Percentiles rank a stretch among this genome's conserved stretches.
These are phyloP conservation scores for Manduca sexta DNA, from an alignment of 1,140 invertebrate species.

Conservation along the genomic window DNA sequence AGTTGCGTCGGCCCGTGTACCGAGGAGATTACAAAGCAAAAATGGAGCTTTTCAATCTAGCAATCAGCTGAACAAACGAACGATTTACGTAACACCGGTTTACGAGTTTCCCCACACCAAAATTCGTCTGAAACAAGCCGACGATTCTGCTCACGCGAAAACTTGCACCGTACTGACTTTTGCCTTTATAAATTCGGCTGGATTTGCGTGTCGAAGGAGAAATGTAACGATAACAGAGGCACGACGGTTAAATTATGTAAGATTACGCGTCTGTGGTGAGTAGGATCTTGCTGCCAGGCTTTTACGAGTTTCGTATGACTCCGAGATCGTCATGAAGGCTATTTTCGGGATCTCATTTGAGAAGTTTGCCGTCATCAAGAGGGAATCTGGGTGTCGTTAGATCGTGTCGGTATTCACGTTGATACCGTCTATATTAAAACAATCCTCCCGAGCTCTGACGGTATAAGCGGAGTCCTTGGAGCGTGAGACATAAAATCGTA, in stretches of 20 bases:
- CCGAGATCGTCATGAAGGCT: slow-evolving; percentile 42
- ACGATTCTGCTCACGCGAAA: slow-evolving; percentile 42
- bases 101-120: slow-evolving; percentile 34
- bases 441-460: too few relatives aligned
- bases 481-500: slow-evolving; percentile 23
- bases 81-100: slow-evolving; percentile 51
- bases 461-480: neutral
- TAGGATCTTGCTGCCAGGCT: slow-evolving; percentile 39
- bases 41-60: slow-evolving; percentile 46
- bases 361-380: slow-evolving; percentile 54
- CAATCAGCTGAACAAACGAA: slow-evolving; percentile 60
- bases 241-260: slow-evolving; percentile 50
- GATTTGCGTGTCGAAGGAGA: slow-evolving; percentile 53
- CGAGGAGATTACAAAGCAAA: slow-evolving; percentile 30
- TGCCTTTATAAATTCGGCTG: slow-evolving; percentile 36
- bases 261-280: slow-evolving; percentile 31
- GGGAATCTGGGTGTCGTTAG: slow-evolving; percentile 41
- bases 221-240: slow-evolving; percentile 49
- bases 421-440: slow-evolving; percentile 3
- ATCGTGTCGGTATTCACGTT: slow-evolving; percentile 11
- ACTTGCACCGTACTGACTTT: slow-evolving; percentile 47
- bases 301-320: slow-evolving; percentile 62
- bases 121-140: slow-evolving; percentile 33
- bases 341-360: slow-evolving; percentile 53
- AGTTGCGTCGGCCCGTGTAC: slow-evolving; percentile 5